Base-by-base conservation (phyloP, 2,797 vertebrate species). In the Sciurus vulgaris region DNA sequence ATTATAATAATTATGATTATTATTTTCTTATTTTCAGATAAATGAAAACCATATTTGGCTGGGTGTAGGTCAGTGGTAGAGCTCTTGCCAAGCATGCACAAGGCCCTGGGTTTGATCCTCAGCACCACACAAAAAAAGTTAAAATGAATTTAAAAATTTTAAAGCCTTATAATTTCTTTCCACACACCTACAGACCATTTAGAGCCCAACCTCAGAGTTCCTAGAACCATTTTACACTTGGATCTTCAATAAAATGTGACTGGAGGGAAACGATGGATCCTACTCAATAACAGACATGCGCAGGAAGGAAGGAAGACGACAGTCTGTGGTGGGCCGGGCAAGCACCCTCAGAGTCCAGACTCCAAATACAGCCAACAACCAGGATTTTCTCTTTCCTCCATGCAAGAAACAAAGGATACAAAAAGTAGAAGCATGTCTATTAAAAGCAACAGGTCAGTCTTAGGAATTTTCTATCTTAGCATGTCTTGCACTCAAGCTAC, bases 191-290 rank as follows among this genome's bases (percentile, higher is more conserved):
- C 0, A 26, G 54, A 65, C 81, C 59, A 72, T 82, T n/a, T 84
- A 59, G 69, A 49, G 33, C 28, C 49, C 24, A 35, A 63, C 14
- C 24, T 86, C 54, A 56, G 49, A 65, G 24, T 78, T 67, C 18
- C 88, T 59, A 82, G 10, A 47, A 59, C 70, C 84, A 72, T 69
- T 92, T 91, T 77, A 95, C 0, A 67, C n/a, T 95, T 73, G 89
- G 44, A 63, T 89, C 44, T 51, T 91, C 69, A 93, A 33, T 91
- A 73, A 94, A 93, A 91, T 56, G 35, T 56, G 59, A 69, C 35
- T 79, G 33, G 73, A 33, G 20, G 33, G 9, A 49, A 86, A 9
- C 49, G 35, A 67, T n/a, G 41, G 61, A 35, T 81, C 56, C 54
- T 77, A 41, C 4, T 33, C 70, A 59, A 22, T 76, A 51, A 88